Evolutionary conservation across 2,888 invertebrate genomes (phyloP).

Genomic region (Noctua pronuba): DNA sequence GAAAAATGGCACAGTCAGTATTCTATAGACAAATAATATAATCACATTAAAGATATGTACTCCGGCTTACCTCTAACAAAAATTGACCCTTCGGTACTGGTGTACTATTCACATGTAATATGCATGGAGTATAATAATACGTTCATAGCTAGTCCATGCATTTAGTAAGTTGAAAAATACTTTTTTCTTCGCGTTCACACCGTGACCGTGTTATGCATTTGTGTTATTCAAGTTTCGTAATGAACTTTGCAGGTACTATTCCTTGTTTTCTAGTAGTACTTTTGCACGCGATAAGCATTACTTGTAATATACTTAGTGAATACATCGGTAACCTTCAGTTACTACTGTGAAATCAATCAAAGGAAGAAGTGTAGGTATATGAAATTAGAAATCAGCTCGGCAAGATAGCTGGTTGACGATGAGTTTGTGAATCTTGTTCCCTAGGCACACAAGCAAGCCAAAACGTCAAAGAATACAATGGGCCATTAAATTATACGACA

Average conservation of each 20-base stretch:
- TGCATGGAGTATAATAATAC: constrained; percentile 34
- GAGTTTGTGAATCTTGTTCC: constrained; percentile 43
- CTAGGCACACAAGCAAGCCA: constrained; percentile 47
- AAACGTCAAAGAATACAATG: constrained; percentile 76
- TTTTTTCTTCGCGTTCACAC: constrained; percentile 68
- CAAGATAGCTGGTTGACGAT: constrained; percentile 37
- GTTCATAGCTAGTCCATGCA: constrained; percentile 39
- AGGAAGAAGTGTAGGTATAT: constrained; percentile 43
- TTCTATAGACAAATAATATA: too few relatives aligned
- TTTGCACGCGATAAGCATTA: constrained; percentile 64
- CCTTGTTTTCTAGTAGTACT: constrained; percentile 67
- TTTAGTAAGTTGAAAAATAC: constrained; percentile 50
- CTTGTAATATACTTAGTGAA: constrained; percentile 56
- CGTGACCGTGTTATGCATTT: constrained; percentile 78
- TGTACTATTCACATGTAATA: constrained; percentile 30
- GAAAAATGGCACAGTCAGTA: too few relatives aligned
- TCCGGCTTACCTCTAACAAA: too few relatives aligned
- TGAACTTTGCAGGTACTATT: constrained; percentile 67
- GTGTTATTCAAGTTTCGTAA: constrained; percentile 79
- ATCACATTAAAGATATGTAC: too few relatives aligned
- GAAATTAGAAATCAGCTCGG: constrained; percentile 51
- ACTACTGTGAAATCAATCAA: constrained; percentile 50
- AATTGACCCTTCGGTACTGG: too few relatives aligned
- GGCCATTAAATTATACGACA: constrained; percentile 77
- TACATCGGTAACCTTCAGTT: constrained; percentile 52